A percentile compares a stretch with the other conserved stretches of the same genome.
These are phyloP conservation scores for Dasysyrphus tricinctus DNA, from an alignment of 2,888 invertebrate species.

Conservation along the genomic window DNA sequence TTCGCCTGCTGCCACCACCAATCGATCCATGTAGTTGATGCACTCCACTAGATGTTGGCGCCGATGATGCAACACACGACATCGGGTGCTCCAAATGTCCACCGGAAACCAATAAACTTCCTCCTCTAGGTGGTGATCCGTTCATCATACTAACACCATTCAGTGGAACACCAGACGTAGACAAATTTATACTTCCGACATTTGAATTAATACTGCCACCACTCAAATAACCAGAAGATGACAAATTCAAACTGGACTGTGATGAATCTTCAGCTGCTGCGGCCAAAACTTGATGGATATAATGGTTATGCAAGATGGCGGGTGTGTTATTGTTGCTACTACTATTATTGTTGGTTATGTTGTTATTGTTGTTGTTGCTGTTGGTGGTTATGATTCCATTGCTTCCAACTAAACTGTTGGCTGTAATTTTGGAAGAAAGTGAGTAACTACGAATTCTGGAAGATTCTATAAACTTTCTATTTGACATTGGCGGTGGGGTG, in stretches of 20 bases:
- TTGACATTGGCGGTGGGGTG: conserved; percentile 82
- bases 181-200: conserved; percentile 76
- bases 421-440: conserved; percentile 83
- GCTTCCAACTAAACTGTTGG: conserved; percentile 74
- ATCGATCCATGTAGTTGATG: conserved; percentile 72
- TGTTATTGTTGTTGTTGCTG: conserved; percentile 64
- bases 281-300: conserved; percentile 70
- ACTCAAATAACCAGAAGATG: conserved; percentile 78
- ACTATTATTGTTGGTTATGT: conserved; percentile 44
- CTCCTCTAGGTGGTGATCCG: conserved; percentile 72
- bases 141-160: conserved; percentile 68
- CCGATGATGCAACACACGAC: conserved; percentile 66
- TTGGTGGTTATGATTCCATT: conserved; percentile 63
- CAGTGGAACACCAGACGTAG: conserved; percentile 49
- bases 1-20: conserved; percentile 78
- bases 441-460: conserved; percentile 82
- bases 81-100: conserved; percentile 68
- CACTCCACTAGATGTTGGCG: conserved; percentile 66
- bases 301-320: conserved; percentile 74
- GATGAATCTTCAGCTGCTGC: conserved; percentile 77
- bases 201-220: conserved; percentile 77
- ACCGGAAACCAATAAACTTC: conserved; percentile 70
- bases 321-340: conserved; percentile 67
- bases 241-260: conserved; percentile 78
- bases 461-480: conserved; percentile 80